Percentiles rank a stretch among this genome's conserved stretches.
Evolutionary conservation across 2,888 invertebrate species (phyloP).

Genomic region (Drosophila pegasa): DNA sequence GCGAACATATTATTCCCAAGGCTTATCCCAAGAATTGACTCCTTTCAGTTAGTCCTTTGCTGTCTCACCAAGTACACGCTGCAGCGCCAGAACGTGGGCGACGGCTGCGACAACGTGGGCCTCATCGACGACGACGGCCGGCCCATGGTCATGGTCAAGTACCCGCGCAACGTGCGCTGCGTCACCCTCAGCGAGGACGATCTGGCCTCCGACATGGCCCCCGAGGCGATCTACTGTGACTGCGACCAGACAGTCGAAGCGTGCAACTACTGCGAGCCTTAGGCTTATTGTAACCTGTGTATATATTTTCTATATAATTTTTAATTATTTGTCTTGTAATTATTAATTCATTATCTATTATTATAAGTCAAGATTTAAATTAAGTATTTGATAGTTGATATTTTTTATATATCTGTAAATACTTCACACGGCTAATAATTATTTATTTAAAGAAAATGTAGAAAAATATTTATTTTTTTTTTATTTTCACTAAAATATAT

Average conservation of each 20-base stretch:
- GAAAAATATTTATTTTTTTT: too few species aligned
- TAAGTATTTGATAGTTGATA: not conserved
- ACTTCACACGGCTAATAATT: too few species aligned
- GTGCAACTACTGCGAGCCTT: conserved; percentile 30
- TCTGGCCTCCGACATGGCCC: conserved; percentile 62
- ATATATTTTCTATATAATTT: conserved; percentile 20
- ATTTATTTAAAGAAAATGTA: too few species aligned
- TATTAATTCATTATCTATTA: not conserved
- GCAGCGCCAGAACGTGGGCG: conserved; percentile 56
- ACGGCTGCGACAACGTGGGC: conserved; percentile 51
- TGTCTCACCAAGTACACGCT: conserved; percentile 71
- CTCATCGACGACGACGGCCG: conserved; percentile 72
- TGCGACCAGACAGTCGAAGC: conserved; percentile 48
- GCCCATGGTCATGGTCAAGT: conserved; percentile 75
- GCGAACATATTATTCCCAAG: not conserved
- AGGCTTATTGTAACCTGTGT: not conserved
- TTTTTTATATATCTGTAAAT: not conserved
- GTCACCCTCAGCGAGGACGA: conserved; percentile 71
- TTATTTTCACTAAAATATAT: too few species aligned
- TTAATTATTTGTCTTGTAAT: conserved; percentile 3
- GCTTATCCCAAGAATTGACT: too few species aligned
- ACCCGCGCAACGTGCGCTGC: conserved; percentile 75
- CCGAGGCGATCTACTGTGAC: conserved; percentile 50
- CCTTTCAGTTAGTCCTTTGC: conserved; percentile 51
- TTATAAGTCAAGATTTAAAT: not conserved